Percentiles rank a stretch among this genome's conserved stretches.
Evolutionary conservation across 2,888 invertebrate genomes (phyloP).

Genomic region (Synanthedon andrenaeformis): DNA sequence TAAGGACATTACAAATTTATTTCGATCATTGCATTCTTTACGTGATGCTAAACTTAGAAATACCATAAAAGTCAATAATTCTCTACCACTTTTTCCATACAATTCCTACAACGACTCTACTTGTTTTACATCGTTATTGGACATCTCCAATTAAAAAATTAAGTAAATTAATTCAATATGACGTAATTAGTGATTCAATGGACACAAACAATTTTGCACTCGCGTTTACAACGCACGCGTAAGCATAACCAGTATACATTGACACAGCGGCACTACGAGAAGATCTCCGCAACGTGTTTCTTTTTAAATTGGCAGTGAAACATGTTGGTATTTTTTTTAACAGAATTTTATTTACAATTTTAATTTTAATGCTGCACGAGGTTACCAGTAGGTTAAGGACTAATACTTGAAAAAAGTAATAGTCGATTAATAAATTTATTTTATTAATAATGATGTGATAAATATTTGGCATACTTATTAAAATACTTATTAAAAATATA

Average conservation of each 20-base stretch:
- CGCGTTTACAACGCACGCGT: background rate
- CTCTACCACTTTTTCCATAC: background rate
- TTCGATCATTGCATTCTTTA: background rate
- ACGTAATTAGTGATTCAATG: constrained; percentile 5
- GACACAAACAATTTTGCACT: constrained; percentile 5
- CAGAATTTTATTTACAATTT: constrained; percentile 3
- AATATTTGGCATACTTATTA: no score
- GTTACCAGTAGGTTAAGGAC: background rate
- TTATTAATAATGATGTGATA: no score
- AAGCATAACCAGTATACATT: constrained; percentile 10
- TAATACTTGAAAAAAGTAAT: background rate
- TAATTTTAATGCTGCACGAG: background rate
- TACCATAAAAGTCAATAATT: background rate
- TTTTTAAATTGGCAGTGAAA: background rate
- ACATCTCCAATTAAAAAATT: background rate
- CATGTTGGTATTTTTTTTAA: constrained; percentile 5
- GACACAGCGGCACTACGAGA: constrained; percentile 10
- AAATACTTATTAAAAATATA: no score
- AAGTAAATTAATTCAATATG: background rate
- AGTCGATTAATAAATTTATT: background rate
- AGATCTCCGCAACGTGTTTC: background rate
- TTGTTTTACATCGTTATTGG: background rate
- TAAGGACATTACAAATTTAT: background rate
- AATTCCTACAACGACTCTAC: no score
- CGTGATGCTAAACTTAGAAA: background rate